Conservation (phyloP, 1,140 invertebrate genomes). For the Cryptotermes secundus region DNA sequence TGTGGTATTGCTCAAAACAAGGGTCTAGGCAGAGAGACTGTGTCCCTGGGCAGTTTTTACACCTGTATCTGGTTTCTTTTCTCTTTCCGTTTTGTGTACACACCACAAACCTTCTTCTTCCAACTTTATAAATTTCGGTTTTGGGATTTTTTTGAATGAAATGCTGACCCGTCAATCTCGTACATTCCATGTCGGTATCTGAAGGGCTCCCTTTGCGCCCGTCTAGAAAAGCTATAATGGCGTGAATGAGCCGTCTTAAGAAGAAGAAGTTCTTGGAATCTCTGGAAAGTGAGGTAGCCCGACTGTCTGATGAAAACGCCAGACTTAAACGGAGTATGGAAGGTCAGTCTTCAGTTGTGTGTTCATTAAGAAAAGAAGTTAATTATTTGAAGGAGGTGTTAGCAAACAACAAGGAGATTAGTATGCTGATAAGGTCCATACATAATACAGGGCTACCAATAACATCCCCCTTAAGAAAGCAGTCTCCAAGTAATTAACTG, state of each 20-base stretch:
- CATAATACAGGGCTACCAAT: conserved; percentile 44
- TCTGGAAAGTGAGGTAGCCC: conserved; percentile 52
- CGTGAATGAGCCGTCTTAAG: conserved; percentile 56
- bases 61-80: no score
- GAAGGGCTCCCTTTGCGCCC: no score
- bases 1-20: no score
- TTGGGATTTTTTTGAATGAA: no score
- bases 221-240: conserved; percentile 56
- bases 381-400: conserved; percentile 54
- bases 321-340: conserved; percentile 50
- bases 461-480: no score
- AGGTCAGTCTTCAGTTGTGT: conserved; percentile 49
- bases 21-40: no score
- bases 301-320: conserved; percentile 50
- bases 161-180: no score
- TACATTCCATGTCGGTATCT: no score
- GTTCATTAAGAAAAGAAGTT: conserved; percentile 52
- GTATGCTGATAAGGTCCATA: conserved; percentile 47
- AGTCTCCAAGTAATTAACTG: neutral
- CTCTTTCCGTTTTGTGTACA: no score
- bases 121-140: no score
- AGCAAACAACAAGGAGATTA: conserved; percentile 53
- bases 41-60: no score
- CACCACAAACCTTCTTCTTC: no score
- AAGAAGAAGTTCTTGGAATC: conserved; percentile 59